Evolutionary conservation across 2,797 vertebrate genomes (phyloP), one percentile per base, ranked within the genome.

Genomic region (Myripristis murdjan): DNA sequence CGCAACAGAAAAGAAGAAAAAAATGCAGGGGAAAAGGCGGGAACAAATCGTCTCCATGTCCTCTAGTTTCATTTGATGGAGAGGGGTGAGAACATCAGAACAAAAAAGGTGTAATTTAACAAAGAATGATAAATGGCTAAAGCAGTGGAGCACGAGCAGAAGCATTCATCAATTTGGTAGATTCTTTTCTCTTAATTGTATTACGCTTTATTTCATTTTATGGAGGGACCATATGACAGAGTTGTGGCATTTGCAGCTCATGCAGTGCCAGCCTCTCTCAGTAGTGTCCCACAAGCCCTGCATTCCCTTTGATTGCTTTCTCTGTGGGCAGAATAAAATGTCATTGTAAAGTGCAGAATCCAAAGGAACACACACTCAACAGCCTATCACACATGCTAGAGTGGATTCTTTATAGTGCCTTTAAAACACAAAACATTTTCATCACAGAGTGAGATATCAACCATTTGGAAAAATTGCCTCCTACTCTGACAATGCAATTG

Each of bases 71-170:
- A 28, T 68, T 47, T 82, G 76, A 86, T 70, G 26, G 59, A 81
- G 73, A 72, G 70, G 31, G 60, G 23, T 33, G 43, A 60, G 52
- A 66, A 49, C 15, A 59, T 68, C 52, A 33, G 46, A 6, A 53
- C 35, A 22, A 67, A 67, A 64, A 66, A 62, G 33, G 24, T 71
- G 20, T 62, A 49, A 77, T 85, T 79, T 77, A 16, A 53, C 62
- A 81, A 77, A 77, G 52, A 84, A 83, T 81, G 82, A 90, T 73
- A 57, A 88, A 91, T 87, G 81, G 79, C 74, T 66, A 46, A 51
- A 55, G 72, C 70, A 49, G n/a, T 4, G 48, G 44, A 65, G 66
- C 70, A 62, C 16, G 37, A 61, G 43, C 68, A 49, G 61, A 53
- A 61, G 60, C 78, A 87, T 91, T 85, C 53, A 87, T 91, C 88